Percentiles rank a stretch among this genome's conserved stretches.
phyloP scores from a whole-genome alignment of 2,888 invertebrate species.

The Polylopha cassiicola region DNA sequence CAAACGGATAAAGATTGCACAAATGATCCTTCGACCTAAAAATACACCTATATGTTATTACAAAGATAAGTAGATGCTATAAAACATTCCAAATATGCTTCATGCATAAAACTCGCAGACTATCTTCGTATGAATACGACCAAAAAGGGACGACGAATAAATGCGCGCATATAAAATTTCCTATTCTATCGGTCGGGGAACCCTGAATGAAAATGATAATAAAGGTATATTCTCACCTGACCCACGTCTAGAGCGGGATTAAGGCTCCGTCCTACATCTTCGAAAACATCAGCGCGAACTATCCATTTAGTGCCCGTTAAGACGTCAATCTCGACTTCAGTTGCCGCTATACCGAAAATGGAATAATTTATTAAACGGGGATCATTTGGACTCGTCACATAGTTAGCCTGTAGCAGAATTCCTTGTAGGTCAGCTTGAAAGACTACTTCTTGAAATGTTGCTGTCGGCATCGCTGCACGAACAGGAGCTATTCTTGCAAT shows the following conservation, averaged over 20 bases:
- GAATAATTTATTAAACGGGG: constrained; percentile 37
- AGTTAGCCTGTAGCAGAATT: constrained; percentile 42
- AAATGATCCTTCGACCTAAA: constrained; percentile 20
- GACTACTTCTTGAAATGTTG: constrained; percentile 39
- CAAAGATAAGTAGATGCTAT: no score
- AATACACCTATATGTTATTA: constrained; percentile 11
- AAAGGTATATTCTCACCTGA: constrained; percentile 17
- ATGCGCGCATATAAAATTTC: constrained; percentile 21
- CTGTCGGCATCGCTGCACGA: constrained; percentile 37
- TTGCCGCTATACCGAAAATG: constrained; percentile 39
- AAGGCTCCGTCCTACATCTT: constrained; percentile 22
- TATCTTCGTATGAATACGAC: constrained; percentile 6
- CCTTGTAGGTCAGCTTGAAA: constrained; percentile 38
- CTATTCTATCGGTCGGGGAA: constrained; percentile 19
- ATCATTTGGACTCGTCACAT: constrained; percentile 38
- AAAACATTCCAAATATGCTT: no score
- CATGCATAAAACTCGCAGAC: neutral
- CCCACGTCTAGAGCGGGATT: constrained; percentile 21
- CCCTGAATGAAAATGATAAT: constrained; percentile 15
- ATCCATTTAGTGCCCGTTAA: constrained; percentile 44
- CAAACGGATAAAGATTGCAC: constrained; percentile 35
- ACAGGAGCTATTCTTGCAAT: constrained; percentile 36
- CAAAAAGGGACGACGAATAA: constrained; percentile 22
- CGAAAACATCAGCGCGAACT: constrained; percentile 40
- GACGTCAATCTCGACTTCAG: constrained; percentile 43